Evolutionary conservation across 1,140 invertebrate genomes (phyloP).

Genomic region (Bombus cullumanus): DNA sequence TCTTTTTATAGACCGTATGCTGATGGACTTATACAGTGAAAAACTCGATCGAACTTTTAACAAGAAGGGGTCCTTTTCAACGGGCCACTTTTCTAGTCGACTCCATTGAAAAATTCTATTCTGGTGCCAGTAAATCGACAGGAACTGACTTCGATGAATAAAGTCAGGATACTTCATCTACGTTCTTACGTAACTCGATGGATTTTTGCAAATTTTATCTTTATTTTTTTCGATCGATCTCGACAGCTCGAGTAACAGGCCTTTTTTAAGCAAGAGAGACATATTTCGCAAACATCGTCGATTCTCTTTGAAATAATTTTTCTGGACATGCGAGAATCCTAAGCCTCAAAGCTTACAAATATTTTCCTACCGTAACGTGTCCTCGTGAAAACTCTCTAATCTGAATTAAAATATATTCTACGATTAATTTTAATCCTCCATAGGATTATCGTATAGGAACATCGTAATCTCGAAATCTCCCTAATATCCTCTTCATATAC

Average conservation of each 20-base stretch:
- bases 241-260: neutral
- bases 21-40: neutral
- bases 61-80: constrained; percentile 15
- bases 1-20: neutral
- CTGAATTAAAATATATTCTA: too few species aligned
- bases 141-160: neutral
- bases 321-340: too few species aligned
- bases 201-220: neutral
- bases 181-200: neutral
- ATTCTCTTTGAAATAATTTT: too few species aligned
- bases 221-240: neutral
- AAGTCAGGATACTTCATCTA: neutral
- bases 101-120: neutral
- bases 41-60: neutral
- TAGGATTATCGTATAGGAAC: too few species aligned
- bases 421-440: too few species aligned
- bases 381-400: too few species aligned
- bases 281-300: too few species aligned
- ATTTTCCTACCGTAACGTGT: too few species aligned
- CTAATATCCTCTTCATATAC: too few species aligned
- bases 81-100: neutral
- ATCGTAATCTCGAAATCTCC: too few species aligned
- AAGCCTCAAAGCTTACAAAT: too few species aligned
- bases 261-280: too few species aligned
- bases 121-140: neutral